Evolutionary conservation across 2,113 vertebrate genomes (phyloP).

Genomic region (Hippocampus barbouri): DNA sequence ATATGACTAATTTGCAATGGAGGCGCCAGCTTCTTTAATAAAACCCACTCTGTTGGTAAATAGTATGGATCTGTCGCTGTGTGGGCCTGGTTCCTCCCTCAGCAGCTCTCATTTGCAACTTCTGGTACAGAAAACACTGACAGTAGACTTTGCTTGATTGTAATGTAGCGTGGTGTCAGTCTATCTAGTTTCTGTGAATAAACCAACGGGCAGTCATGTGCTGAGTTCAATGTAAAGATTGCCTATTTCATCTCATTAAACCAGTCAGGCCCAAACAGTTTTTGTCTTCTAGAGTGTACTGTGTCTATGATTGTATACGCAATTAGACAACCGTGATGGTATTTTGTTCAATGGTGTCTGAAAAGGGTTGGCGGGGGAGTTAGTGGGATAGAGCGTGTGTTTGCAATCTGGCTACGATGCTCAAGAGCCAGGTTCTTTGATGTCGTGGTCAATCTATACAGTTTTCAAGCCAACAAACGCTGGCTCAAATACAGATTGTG

Average conservation of each 20-base stretch:
- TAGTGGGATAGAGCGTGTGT: background rate
- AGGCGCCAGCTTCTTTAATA: conserved; percentile 41
- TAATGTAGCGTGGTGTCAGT: conserved; percentile 13
- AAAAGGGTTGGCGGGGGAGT: too few relatives aligned
- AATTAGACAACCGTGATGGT: background rate
- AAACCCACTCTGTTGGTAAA: conserved; percentile 43
- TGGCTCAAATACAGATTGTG: background rate
- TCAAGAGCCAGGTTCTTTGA: background rate
- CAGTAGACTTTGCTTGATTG: conserved; percentile 10
- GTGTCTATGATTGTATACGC: background rate
- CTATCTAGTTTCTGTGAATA: background rate
- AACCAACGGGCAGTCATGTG: background rate
- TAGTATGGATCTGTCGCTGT: conserved; percentile 37
- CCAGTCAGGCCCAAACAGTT: background rate
- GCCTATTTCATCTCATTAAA: background rate
- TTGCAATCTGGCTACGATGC: background rate
- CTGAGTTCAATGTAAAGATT: background rate
- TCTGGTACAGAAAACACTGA: conserved; percentile 4
- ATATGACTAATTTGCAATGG: conserved; percentile 52
- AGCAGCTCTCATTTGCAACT: conserved; percentile 22
- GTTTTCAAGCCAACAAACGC: background rate
- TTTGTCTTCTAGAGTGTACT: background rate
- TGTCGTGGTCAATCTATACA: background rate
- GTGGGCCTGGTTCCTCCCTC: background rate
- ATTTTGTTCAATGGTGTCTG: too few relatives aligned